A percentile compares a stretch with the other conserved stretches of the same genome.
phyloP scores from a whole-genome alignment of 2,113 vertebrate genomes.

The Perca fluviatilis region DNA sequence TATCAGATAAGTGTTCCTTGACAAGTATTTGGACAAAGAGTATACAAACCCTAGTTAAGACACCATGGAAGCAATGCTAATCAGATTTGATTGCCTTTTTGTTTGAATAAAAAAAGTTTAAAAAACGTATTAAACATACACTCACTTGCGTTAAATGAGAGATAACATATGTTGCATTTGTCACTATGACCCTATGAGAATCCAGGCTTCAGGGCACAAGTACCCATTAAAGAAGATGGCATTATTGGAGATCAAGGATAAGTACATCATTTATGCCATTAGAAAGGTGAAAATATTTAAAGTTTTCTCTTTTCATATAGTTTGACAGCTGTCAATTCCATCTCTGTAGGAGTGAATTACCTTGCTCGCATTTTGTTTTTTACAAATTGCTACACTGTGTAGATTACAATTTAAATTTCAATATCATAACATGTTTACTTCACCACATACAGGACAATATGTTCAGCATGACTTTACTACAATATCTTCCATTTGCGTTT shows the following conservation, averaged over 20 bases:
- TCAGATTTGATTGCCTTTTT: background rate
- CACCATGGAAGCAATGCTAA: too few species aligned
- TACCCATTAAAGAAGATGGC: background rate
- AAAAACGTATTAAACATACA: background rate
- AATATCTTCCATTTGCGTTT: background rate
- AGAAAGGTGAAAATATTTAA: slow-evolving; percentile 7
- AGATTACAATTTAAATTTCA: slow-evolving; percentile 6
- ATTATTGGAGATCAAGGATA: background rate
- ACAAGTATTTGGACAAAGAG: background rate
- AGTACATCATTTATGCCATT: slow-evolving; percentile 17
- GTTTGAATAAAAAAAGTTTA: background rate
- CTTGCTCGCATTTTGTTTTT: background rate
- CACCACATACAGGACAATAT: background rate
- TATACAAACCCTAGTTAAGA: background rate
- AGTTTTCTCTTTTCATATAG: slow-evolving; percentile 6
- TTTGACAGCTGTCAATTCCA: slow-evolving; percentile 25
- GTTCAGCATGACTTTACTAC: background rate
- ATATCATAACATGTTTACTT: background rate
- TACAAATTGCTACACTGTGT: background rate
- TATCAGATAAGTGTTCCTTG: background rate
- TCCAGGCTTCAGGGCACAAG: background rate
- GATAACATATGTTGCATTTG: background rate
- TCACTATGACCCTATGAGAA: background rate
- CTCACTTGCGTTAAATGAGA: background rate
- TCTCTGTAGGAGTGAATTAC: slow-evolving; percentile 24